Evolutionary conservation across 2,113 vertebrate genomes (phyloP).

Genomic region (Leptosomus discolor): DNA sequence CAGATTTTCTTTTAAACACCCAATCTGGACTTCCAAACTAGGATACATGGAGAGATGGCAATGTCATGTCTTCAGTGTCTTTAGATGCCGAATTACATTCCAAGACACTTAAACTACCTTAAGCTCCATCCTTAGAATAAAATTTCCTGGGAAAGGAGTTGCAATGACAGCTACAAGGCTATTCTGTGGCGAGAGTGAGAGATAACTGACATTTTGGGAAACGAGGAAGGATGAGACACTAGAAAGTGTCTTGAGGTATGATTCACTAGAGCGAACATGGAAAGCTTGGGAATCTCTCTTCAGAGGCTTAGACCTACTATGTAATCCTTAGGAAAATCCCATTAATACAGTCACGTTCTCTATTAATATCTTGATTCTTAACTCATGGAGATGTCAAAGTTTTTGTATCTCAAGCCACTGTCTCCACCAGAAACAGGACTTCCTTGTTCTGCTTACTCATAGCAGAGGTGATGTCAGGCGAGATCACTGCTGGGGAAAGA

Average conservation of each 20-base stretch:
- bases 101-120: not conserved
- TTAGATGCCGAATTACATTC: not conserved
- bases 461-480: slow-evolving; percentile 1
- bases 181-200: not conserved
- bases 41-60: not conserved
- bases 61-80: not conserved
- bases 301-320: not conserved
- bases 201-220: not conserved
- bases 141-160: not conserved
- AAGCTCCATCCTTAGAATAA: not conserved
- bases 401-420: not conserved
- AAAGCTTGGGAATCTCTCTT: not conserved
- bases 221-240: not conserved
- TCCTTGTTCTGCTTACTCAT: not conserved
- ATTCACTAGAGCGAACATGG: not conserved
- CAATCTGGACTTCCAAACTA: not conserved
- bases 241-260: not conserved
- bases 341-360: not conserved
- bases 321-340: not conserved
- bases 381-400: not conserved
- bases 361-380: not conserved
- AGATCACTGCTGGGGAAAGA: not conserved
- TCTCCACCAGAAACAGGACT: not conserved
- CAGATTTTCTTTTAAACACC: not conserved
- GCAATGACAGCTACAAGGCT: not conserved